phyloP scores from a whole-genome alignment of 2,113 vertebrate species.

The Coreoperca whiteheadi region DNA sequence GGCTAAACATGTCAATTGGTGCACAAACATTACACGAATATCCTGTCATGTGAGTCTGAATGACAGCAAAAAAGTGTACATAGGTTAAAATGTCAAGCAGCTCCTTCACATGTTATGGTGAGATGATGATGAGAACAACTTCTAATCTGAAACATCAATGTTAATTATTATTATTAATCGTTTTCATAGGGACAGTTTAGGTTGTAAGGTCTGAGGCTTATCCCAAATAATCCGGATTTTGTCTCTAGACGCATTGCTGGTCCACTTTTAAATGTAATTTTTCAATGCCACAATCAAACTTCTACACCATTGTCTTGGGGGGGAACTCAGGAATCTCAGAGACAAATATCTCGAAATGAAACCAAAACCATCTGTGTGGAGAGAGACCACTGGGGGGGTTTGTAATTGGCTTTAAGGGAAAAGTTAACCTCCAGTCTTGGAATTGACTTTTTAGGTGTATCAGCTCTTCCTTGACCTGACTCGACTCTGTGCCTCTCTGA shows the following conservation, averaged over 20 bases:
- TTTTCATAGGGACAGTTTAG: background rate
- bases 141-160: background rate
- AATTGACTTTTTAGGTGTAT: conserved; percentile 32
- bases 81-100: background rate
- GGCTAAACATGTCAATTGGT: background rate
- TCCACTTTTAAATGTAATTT: background rate
- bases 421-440: background rate
- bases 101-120: background rate
- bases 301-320: accelerated
- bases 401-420: background rate
- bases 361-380: background rate
- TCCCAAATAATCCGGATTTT: background rate
- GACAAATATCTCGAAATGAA: background rate
- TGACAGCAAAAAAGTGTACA: background rate
- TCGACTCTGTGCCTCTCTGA: conserved; percentile 13
- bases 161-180: background rate
- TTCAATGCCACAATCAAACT: background rate
- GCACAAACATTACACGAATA: background rate
- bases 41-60: background rate
- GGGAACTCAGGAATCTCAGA: background rate
- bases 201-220: background rate
- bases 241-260: background rate
- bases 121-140: background rate
- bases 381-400: background rate
- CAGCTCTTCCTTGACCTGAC: conserved; percentile 22